A percentile compares a stretch with the other conserved stretches of the same genome.
phyloP scores from a whole-genome alignment of 2,888 invertebrate genomes.

The Adela reaumurella region DNA sequence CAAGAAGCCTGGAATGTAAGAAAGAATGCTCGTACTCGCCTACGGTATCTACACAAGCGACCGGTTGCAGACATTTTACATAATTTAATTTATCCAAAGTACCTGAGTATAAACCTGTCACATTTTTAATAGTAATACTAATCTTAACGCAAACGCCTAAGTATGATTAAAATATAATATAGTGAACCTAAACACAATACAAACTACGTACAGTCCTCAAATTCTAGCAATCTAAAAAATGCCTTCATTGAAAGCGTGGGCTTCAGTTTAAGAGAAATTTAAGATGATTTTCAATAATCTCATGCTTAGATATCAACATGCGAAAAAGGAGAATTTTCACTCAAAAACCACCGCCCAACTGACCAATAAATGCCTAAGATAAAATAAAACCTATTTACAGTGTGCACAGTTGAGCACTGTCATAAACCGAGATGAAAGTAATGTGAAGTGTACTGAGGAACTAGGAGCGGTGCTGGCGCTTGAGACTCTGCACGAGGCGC shows the following conservation, averaged over 20 bases:
- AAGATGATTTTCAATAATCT: too few relatives aligned
- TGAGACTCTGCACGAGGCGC: constrained; percentile 64
- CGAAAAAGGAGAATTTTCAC: too few relatives aligned
- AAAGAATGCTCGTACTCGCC: background rate
- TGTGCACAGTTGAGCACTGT: too few relatives aligned
- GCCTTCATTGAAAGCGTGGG: background rate
- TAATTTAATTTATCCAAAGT: background rate
- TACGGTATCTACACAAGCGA: background rate
- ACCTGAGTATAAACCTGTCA: background rate
- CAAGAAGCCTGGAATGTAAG: background rate
- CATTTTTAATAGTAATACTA: background rate
- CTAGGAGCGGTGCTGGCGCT: constrained; percentile 49
- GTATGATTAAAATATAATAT: background rate
- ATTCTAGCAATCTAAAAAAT: background rate
- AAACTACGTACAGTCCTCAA: background rate
- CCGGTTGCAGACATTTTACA: background rate
- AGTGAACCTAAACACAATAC: background rate
- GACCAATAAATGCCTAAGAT: too few relatives aligned
- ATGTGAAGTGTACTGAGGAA: constrained; percentile 13
- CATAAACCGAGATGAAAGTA: too few relatives aligned
- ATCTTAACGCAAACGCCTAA: background rate
- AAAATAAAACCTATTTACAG: too few relatives aligned
- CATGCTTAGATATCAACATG: too few relatives aligned
- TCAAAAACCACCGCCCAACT: too few relatives aligned
- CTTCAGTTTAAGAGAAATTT: too few relatives aligned